Percentiles rank a stretch among this genome's conserved stretches.
Conservation (phyloP, 2,113 vertebrate species). For the Sus scrofa region T2T-Sscrofa CM000825.6:66765501-66766000, state of each 20-base stretch:
- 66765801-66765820: not conserved
- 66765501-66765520: not conserved
- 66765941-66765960: not conserved
- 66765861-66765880: not conserved
- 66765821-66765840: not conserved
- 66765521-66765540: not conserved
- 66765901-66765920: not conserved
- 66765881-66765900: not conserved
- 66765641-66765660: not conserved
- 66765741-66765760: not conserved
- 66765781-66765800: not conserved
- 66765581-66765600: not conserved
- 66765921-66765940: too few species aligned
- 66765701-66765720: not conserved
- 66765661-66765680: not conserved
- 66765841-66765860: not conserved
- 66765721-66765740: not conserved
- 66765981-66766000: not conserved
- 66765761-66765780: not conserved
- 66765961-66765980: not conserved
- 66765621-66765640: not conserved
- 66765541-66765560: not conserved
- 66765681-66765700: not conserved
- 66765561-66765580: not conserved
- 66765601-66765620: accelerated